Evolutionary conservation across 2,888 invertebrate genomes (phyloP).

Genomic region (Shargacucullia verbasci): DNA sequence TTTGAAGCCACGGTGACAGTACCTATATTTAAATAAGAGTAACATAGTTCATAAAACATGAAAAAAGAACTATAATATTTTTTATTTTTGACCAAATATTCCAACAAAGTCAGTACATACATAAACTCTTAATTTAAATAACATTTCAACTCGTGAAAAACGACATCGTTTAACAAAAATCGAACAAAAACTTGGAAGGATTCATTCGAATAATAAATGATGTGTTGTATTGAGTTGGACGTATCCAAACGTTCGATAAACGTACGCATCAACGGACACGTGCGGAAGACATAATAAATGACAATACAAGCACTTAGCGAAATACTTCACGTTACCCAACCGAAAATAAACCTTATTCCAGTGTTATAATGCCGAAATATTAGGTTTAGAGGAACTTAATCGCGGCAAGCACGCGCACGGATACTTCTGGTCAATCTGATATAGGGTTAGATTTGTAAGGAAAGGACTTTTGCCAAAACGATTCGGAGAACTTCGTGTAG

Average conservation of each 20-base stretch:
- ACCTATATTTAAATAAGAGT: no score
- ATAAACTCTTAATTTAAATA: constrained; percentile 8
- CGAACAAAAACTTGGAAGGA: constrained; percentile 21
- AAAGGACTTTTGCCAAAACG: constrained; percentile 48
- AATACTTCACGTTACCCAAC: constrained; percentile 16
- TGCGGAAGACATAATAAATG: constrained; percentile 62
- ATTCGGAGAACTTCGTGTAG: neutral
- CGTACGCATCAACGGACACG: constrained; percentile 57
- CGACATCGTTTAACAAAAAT: constrained; percentile 14
- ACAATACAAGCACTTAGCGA: constrained; percentile 52
- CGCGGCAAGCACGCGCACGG: constrained; percentile 60
- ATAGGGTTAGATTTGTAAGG: constrained; percentile 53
- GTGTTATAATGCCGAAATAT: constrained; percentile 6
- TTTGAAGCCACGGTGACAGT: no score
- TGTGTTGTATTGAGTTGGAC: constrained; percentile 52
- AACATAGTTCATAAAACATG: no score
- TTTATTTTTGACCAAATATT: no score
- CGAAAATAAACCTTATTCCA: constrained; percentile 33
- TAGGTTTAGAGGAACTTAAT: constrained; percentile 22
- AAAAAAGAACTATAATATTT: no score
- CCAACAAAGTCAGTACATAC: no score
- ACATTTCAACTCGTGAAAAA: constrained; percentile 13
- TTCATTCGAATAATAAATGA: constrained; percentile 59
- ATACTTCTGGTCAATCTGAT: constrained; percentile 63
- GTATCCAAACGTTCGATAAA: constrained; percentile 55